Base-by-base conservation (phyloP, 2,888 invertebrate genomes). In the Dorcus parallelipipedus region DNA sequence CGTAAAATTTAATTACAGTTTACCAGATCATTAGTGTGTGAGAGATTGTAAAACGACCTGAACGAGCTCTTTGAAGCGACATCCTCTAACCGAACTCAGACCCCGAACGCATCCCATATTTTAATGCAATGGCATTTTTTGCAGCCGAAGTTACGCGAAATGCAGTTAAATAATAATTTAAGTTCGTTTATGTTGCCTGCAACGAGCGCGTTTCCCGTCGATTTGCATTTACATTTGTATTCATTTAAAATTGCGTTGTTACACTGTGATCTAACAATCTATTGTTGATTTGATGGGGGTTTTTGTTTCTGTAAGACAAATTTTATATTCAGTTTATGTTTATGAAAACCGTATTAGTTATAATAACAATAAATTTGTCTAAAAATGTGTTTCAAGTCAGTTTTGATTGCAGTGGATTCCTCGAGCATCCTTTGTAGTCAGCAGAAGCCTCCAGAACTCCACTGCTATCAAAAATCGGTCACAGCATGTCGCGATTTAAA, bases 1-100 rank as follows among this genome's bases (percentile, higher is more conserved):
- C 65, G 63, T 67, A 67, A 67, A 69, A 67, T 63, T 63, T 67
- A 67, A 67, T 68, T 64, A 64, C 67, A 64, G 62, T 67, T 68
- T 65, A 65, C 62, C 67, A 65, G 67, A 62, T 66, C 66, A 65
- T 68, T 66, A 58, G 52, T 59, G 60, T 58, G 60, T 52, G 59
- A 59, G 52, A 56, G 60, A 59, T 60, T 54, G 58, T 57, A 52
- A 57, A 57, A 45, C 57, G 45, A 51, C 52, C 40, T 10, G 45
- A 56, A 51, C 23, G 51, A 48, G 14, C 48, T 1, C 42, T 48
- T 48, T 17, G n/a, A 48, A 48, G 14, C 26, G 48, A 9, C 10
- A 48, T 4, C 9, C 20, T 48, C 48, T 48, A 48, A 48, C 20
- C 20, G 48, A 48, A 20, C 10, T 48, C 48, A 48, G 48, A 47